Base-by-base conservation (phyloP, 2,888 invertebrate genomes). In the Drosophila atripex region DNA sequence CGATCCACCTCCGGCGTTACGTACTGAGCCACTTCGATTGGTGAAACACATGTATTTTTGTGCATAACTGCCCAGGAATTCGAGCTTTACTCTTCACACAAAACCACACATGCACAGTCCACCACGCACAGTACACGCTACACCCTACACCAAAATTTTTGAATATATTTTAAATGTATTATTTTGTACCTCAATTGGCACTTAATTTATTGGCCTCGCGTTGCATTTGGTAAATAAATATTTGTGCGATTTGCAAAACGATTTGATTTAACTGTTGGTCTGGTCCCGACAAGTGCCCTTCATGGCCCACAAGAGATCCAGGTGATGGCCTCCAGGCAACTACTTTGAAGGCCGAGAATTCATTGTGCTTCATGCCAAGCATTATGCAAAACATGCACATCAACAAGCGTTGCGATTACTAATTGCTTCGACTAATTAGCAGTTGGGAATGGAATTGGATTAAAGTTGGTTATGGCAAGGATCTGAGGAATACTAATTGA, bases 361-460 rank as follows among this genome's bases (percentile, higher is more conserved):
- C 54, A 52, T 35, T 68, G 41, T 47, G 46, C 39, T 49, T 56
- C 66, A 71, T 64, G 59, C 55, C 65, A 73, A 76, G 85, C 87
- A 79, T 73, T 77, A 76, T 87, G 83, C 83, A 83, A 86, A 86
- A 83, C 84, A 86, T 80, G 74, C 88, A 86, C 80, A 74, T 74
- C 50, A 49, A 77, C 80, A 39, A 72, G 53, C 49, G 50, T 56
- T 66, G 58, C 56, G 54, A 52, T 41, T 41, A 60, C 61, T 57
- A 51, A 52, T 41, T 41, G 71, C 61, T 57, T 25, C 50, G 51
- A 55, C 73, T 65, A 73, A 73, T 71, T 60, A 60, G 71, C 70
- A 39, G 9, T 55, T 54, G 70, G 41, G 30, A 50, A 43, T 55
- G 75, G 58, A 49, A 41, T 41, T 47, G 53, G 68, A 23, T 32